Conservation (phyloP, 2,113 vertebrate genomes). For the Psammodynastes pulverulentus region DNA sequence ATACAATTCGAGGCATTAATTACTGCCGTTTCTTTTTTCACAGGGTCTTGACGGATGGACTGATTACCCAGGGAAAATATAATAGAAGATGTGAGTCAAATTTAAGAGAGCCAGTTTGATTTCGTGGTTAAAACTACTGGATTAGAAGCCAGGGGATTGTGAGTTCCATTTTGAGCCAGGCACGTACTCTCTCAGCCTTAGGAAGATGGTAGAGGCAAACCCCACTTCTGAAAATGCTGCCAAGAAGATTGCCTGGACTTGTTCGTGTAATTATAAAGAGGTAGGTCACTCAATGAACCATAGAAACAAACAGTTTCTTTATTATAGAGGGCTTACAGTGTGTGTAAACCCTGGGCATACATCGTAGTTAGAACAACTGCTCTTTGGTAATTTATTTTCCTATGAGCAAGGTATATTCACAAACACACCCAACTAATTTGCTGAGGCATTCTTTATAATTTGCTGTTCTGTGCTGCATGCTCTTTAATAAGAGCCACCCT, state of each 20-base stretch:
- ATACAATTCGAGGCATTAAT: neutral
- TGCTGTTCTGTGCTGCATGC: no score
- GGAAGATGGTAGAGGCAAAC: neutral
- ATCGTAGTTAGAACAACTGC: neutral
- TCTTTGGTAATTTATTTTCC: neutral
- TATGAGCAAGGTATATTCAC: neutral
- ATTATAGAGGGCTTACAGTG: neutral
- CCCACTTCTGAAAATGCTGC: neutral
- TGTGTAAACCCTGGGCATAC: neutral
- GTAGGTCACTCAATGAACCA: neutral
- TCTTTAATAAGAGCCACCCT: neutral
- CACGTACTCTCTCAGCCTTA: neutral
- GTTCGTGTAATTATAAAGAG: neutral
- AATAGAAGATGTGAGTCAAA: neutral
- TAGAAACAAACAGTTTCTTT: neutral
- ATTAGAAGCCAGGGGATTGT: neutral
- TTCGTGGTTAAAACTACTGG: neutral
- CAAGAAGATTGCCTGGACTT: neutral
- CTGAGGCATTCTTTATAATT: neutral
- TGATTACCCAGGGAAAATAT: neutral
- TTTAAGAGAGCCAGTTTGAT: neutral
- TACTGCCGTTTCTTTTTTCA: neutral
- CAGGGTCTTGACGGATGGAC: neutral
- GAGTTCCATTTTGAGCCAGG: neutral
- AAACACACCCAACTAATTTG: neutral